Conservation (phyloP, 2,797 vertebrate species). For the Simalia tracyae region DNA sequence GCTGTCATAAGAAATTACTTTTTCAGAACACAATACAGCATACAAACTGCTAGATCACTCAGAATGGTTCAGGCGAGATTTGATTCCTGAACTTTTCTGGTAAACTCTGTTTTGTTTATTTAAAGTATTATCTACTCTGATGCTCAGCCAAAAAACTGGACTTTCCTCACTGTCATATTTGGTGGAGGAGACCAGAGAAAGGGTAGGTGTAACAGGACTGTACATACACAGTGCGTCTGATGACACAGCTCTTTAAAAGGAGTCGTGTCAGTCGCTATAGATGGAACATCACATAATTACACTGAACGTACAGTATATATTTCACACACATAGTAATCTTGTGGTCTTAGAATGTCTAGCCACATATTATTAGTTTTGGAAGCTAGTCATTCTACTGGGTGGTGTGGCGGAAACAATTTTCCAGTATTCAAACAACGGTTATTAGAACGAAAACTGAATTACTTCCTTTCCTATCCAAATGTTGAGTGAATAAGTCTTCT, state of each 20-base stretch:
- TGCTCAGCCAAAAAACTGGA: background rate
- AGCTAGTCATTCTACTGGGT: background rate
- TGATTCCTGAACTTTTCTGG: background rate
- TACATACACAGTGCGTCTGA: background rate
- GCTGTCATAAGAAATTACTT: background rate
- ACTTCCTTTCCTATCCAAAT: background rate
- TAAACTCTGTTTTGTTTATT: background rate
- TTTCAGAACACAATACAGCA: background rate
- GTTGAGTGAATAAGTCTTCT: background rate
- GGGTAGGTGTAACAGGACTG: background rate
- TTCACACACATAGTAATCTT: background rate
- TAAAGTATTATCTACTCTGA: background rate
- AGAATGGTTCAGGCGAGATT: background rate
- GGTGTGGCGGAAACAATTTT: background rate
- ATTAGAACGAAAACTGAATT: background rate
- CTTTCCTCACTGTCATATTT: background rate
- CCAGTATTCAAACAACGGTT: background rate
- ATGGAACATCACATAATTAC: background rate
- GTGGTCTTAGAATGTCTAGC: background rate
- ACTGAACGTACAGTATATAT: background rate
- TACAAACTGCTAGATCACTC: background rate
- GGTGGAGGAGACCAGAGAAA: background rate
- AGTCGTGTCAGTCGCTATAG: background rate
- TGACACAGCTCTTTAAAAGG: background rate
- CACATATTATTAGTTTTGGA: background rate